Base-by-base conservation (phyloP, 2,888 invertebrate species). In the Tachina fera region DNA sequence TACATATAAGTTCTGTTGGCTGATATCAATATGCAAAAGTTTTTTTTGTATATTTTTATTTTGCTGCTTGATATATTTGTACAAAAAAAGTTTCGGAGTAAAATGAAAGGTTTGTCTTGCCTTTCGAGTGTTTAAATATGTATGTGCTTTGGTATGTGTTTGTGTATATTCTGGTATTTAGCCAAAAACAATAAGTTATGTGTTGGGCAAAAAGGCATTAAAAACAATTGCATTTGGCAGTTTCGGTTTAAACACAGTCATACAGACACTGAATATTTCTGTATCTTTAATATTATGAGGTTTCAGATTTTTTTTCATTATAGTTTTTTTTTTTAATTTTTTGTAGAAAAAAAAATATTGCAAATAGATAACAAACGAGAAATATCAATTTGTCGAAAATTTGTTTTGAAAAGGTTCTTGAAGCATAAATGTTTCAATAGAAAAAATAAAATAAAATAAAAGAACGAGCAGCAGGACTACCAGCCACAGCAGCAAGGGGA, bases 191-290 rank as follows among this genome's bases (percentile, higher is more conserved):
- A 86, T 86, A 86, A 83, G 71, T 86, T 86, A 86, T 86, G 83
- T 86, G 86, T 86, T 79, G 83, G 83, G 83, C 76, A 80, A 86
- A 86, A 83, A 65, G 83, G 80, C 86, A 86, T 87, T 82, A 84
- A 87, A 87, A 88, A 88, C 88, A 87, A 88, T 88, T 88, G 88
- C 82, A 87, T 84, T 87, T 87, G 85, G 87, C 88, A 87, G 86
- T 83, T 87, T 80, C 79, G 82, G 82, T 75, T 85, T 87, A 83
- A 81, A 81, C 81, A 61, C 75, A 75, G 9, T 14, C 74, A 51
- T n/a, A 61, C 75, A 45, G 60, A 81, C 80, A 56, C 22, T 65
- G n/a, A 39, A 53, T 61, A 61, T 41, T 61, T 72, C 72, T 83
- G 79, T 80, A 68, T 71, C 60, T 68, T 81, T 51, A 78, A 83